Conservation (phyloP, 2,113 vertebrate species). For the Vidua macroura region DNA sequence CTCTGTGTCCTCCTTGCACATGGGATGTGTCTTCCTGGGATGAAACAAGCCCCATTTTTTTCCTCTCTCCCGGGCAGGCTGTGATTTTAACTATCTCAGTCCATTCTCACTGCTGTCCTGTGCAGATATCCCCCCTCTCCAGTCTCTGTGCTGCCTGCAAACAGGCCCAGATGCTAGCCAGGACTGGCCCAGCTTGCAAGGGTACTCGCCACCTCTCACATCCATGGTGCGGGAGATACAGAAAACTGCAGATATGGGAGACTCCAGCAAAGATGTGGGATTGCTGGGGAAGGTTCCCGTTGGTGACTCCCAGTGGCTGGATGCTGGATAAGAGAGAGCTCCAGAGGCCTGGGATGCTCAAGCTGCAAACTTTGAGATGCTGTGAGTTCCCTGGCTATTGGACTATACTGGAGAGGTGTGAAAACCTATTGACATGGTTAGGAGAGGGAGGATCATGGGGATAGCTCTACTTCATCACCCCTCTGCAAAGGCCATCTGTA, state of each 20-base stretch:
- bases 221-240: background rate
- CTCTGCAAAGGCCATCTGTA: background rate
- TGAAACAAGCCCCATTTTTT: background rate
- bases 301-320: background rate
- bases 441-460: background rate
- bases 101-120: background rate
- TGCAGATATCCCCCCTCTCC: rapidly evolving
- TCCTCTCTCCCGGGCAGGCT: background rate
- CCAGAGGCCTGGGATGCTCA: background rate
- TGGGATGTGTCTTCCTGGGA: background rate
- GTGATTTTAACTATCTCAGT: background rate
- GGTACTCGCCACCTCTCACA: rapidly evolving
- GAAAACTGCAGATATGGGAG: background rate
- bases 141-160: background rate
- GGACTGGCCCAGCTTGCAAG: rapidly evolving
- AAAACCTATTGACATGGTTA: background rate
- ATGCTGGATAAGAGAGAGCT: background rate
- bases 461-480: background rate
- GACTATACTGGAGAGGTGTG: background rate
- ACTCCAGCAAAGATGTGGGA: background rate
- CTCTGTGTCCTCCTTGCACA: background rate
- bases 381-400: background rate
- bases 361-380: background rate
- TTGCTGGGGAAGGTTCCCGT: background rate
- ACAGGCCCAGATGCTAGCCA: background rate